Conservation (phyloP, 1,140 invertebrate genomes). For the Drosophila micromelanica region DNA sequence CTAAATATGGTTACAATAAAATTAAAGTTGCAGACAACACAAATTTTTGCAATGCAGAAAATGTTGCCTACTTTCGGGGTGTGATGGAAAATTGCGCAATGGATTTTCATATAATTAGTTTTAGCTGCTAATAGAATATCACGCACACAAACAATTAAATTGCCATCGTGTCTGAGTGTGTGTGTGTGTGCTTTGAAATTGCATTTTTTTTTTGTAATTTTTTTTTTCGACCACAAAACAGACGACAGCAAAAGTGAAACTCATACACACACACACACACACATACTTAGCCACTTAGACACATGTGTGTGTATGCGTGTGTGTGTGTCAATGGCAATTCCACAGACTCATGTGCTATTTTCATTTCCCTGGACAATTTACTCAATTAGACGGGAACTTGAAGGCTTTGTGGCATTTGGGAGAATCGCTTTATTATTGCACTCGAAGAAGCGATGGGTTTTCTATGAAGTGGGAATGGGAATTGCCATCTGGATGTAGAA, state of each 20-base stretch:
- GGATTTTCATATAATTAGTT: conserved; percentile 65
- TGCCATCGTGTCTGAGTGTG: not conserved
- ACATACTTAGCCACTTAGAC: conserved; percentile 8
- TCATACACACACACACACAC: not conserved
- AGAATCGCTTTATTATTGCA: conserved; percentile 80
- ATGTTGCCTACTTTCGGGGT: conserved; percentile 48
- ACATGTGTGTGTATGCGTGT: not conserved
- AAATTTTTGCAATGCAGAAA: conserved; percentile 12
- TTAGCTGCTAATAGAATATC: conserved; percentile 65
- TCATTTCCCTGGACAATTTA: conserved; percentile 78
- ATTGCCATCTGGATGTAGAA: conserved; percentile 2
- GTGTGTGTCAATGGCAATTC: conserved; percentile 22
- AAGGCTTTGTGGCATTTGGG: conserved; percentile 78
- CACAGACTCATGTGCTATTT: conserved; percentile 62
- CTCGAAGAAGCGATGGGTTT: conserved; percentile 40
- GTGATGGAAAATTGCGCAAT: conserved; percentile 39
- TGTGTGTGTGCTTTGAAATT: conserved; percentile 33
- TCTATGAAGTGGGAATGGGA: conserved; percentile 1
- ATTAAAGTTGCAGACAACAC: conserved; percentile 15
- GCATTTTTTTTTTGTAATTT: conserved; percentile 56
- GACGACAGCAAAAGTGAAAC: conserved; percentile 26
- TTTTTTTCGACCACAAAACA: conserved; percentile 48
- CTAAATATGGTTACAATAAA: conserved; percentile 14
- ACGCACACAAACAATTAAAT: conserved; percentile 53
- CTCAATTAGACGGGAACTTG: conserved; percentile 76